Conservation (phyloP, 2,797 vertebrate genomes). For the Pyrocephalus nanus region DNA sequence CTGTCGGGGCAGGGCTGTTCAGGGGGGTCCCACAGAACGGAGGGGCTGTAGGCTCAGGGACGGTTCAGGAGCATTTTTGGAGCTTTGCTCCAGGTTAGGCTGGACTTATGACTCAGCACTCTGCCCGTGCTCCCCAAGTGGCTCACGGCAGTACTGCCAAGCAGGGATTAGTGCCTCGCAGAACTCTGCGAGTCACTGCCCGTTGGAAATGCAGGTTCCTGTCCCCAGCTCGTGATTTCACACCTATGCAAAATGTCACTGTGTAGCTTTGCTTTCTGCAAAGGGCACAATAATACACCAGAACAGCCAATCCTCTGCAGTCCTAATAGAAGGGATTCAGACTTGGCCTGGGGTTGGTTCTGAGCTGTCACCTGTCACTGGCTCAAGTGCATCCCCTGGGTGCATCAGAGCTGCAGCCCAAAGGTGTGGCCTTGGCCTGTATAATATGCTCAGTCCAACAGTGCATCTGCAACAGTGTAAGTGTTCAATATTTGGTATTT, state of each 20-base stretch:
- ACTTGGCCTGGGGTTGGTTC: neutral
- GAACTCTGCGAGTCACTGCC: neutral
- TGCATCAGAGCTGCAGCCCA: neutral
- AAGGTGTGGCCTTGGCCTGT: fast-evolving
- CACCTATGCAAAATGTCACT: neutral
- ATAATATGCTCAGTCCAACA: fast-evolving
- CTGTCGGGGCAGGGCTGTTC: neutral
- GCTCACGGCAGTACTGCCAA: slow-evolving; percentile 15
- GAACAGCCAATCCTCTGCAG: neutral
- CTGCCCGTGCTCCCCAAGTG: slow-evolving; percentile 33
- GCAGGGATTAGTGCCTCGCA: neutral
- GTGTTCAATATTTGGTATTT: neutral
- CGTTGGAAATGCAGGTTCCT: neutral
- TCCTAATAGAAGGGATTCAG: neutral
- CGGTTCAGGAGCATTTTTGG: neutral
- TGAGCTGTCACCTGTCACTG: neutral
- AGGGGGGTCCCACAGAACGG: neutral
- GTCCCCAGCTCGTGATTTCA: neutral
- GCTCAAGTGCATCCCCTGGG: neutral
- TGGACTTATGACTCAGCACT: slow-evolving; percentile 62
- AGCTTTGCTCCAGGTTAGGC: slow-evolving; percentile 38
- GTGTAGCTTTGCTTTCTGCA: neutral
- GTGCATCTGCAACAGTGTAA: fast-evolving
- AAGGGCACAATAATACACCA: neutral
- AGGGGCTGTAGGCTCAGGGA: neutral